A percentile compares a stretch with the other conserved stretches of the same genome.
phyloP scores from a whole-genome alignment of 2,888 invertebrate species.

The Macropis europaea region DNA sequence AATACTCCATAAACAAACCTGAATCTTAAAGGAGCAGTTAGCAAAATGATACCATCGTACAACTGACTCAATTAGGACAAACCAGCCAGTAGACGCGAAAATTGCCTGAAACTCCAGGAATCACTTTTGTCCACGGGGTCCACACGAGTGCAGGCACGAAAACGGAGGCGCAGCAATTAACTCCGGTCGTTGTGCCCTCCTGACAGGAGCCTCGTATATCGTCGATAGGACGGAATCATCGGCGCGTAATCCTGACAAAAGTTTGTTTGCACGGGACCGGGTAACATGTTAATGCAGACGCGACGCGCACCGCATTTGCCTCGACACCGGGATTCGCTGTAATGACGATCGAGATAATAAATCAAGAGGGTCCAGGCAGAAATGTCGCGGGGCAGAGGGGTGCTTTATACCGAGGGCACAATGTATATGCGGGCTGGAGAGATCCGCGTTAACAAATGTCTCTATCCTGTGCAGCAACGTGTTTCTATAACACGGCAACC shows the following conservation, averaged over 20 bases:
- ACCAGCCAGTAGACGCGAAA: no score
- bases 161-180: slow-evolving; percentile 30
- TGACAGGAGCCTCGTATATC: slow-evolving; percentile 23
- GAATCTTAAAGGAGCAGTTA: no score
- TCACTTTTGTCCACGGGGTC: not conserved
- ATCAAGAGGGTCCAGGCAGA: slow-evolving; percentile 71
- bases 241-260: slow-evolving; percentile 71
- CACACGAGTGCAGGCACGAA: not conserved
- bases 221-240: slow-evolving; percentile 45
- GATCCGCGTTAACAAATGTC: slow-evolving; percentile 76
- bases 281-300: slow-evolving; percentile 65
- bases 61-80: no score
- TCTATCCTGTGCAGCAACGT: slow-evolving; percentile 70
- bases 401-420: slow-evolving; percentile 54
- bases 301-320: slow-evolving; percentile 65
- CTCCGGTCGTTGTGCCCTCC: slow-evolving; percentile 9
- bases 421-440: slow-evolving; percentile 67
- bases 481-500: slow-evolving; percentile 45
- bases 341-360: slow-evolving; percentile 77
- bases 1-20: no score
- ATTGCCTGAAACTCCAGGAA: no score
- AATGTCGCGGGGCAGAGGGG: slow-evolving; percentile 44
- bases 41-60: no score
- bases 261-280: slow-evolving; percentile 65
- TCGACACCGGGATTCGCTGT: slow-evolving; percentile 70